Percentiles rank a stretch among this genome's conserved stretches.
Evolutionary conservation across 1,140 invertebrate species (phyloP).

Genomic region (Danaus melanippus): DNA sequence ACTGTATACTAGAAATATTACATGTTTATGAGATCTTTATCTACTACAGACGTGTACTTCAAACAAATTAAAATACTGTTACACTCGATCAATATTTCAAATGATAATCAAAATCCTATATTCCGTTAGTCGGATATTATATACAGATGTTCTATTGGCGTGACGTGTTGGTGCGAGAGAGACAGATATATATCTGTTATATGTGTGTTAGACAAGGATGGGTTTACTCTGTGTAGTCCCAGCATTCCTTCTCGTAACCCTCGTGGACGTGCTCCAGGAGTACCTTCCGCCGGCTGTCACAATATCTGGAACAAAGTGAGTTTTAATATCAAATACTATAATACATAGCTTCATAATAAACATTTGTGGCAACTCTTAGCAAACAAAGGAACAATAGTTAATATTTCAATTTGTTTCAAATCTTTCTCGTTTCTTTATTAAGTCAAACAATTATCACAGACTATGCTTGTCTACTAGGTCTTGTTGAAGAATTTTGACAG

Average conservation of each 20-base stretch:
- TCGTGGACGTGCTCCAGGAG: constrained; percentile 97
- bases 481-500: too few relatives aligned
- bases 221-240: constrained; percentile 93
- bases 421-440: too few relatives aligned
- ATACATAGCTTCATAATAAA: too few relatives aligned
- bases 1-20: constrained; percentile 10
- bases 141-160: constrained; percentile 18
- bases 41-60: constrained; percentile 8
- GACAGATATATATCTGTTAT: constrained; percentile 15
- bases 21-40: constrained; percentile 15
- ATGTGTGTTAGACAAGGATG: constrained; percentile 51
- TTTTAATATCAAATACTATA: background rate
- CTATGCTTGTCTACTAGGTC: too few relatives aligned
- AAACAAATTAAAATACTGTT: constrained; percentile 4
- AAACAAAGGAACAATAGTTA: too few relatives aligned
- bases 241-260: constrained; percentile 98
- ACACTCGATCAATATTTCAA: constrained; percentile 2
- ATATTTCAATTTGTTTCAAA: too few relatives aligned
- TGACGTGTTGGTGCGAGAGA: constrained; percentile 17
- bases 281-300: constrained; percentile 95
- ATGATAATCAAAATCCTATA: background rate
- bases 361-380: too few relatives aligned
- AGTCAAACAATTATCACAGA: too few relatives aligned
- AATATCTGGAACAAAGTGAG: constrained; percentile 81
- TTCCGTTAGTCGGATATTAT: constrained; percentile 11